These are phyloP conservation scores for Hyles vespertilio DNA, from an alignment of 1,140 invertebrate genomes.

Conservation along the genomic window DNA sequence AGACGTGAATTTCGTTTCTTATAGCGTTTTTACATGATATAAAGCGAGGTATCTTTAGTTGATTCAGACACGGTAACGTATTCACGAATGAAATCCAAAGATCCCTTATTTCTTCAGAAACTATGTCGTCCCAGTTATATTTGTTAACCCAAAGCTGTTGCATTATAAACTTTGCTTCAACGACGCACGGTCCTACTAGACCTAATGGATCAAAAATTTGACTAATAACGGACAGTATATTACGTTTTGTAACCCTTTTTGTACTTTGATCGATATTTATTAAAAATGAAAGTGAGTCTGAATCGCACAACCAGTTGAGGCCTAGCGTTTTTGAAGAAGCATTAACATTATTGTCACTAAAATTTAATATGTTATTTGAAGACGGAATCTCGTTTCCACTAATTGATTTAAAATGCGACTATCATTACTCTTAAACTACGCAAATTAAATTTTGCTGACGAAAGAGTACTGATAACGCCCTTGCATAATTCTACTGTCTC, in stretches of 20 bases:
- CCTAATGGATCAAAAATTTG: constrained; percentile 28
- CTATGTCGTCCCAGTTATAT: constrained; percentile 16
- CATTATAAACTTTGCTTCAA: constrained; percentile 20
- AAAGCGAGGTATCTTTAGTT: constrained; percentile 18
- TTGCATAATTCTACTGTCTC: constrained; percentile 1
- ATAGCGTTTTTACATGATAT: constrained; percentile 10
- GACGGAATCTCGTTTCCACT: too few species aligned
- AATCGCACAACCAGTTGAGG: constrained; percentile 17
- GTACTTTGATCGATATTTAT: constrained; percentile 7
- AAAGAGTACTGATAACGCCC: constrained; percentile 4
- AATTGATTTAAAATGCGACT: neutral
- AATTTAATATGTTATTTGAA: too few species aligned
- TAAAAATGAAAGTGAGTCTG: constrained; percentile 14
- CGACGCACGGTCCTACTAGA: constrained; percentile 17
- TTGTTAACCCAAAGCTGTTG: constrained; percentile 17
- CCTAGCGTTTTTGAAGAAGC: too few species aligned
- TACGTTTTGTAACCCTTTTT: constrained; percentile 16
- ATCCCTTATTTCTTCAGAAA: constrained; percentile 7
- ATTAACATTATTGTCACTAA: too few species aligned
- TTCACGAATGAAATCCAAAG: constrained; percentile 15
- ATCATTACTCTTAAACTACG: constrained; percentile 7
- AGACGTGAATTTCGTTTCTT: constrained; percentile 18
- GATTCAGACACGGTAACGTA: constrained; percentile 14
- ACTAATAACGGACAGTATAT: constrained; percentile 17
- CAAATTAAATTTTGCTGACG: constrained; percentile 15